Conservation (phyloP, 2,113 vertebrate species). For the Dipodomys spectabilis region DNA sequence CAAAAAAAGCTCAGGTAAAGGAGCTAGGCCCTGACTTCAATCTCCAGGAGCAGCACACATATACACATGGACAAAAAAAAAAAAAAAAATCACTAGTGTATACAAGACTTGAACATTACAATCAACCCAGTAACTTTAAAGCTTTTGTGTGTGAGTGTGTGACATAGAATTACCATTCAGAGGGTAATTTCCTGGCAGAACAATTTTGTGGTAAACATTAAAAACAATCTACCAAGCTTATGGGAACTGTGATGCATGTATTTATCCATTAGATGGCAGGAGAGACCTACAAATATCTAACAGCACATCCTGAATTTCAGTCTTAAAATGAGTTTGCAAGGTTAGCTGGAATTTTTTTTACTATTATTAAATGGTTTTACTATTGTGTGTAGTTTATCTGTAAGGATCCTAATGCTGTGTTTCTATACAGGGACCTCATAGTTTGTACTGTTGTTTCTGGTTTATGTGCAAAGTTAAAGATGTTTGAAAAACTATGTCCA, state of each 20-base stretch:
- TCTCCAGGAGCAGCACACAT: too few species aligned
- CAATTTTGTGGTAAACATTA: neutral
- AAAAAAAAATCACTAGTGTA: too few species aligned
- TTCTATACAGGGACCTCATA: too few species aligned
- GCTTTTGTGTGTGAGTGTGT: too few species aligned
- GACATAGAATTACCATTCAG: neutral
- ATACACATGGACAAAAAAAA: too few species aligned
- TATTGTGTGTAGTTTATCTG: neutral
- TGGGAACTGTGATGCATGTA: fast-evolving
- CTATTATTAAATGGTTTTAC: neutral
- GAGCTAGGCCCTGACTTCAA: too few species aligned
- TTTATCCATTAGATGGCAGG: constrained; percentile 45
- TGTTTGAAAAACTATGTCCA: neutral
- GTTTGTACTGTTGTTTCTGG: neutral
- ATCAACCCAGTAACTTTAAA: too few species aligned
- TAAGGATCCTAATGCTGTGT: neutral
- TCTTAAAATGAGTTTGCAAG: neutral
- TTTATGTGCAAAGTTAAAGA: neutral
- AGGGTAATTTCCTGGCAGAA: neutral
- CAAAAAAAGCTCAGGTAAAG: too few species aligned
- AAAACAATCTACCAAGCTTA: neutral
- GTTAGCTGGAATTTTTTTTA: neutral
- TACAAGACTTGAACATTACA: too few species aligned
- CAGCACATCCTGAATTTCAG: fast-evolving
- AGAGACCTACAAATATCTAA: neutral